Percentiles rank a stretch among this genome's conserved stretches.
phyloP scores from a whole-genome alignment of 2,888 invertebrate genomes.

The Invenusta paracnida region DNA sequence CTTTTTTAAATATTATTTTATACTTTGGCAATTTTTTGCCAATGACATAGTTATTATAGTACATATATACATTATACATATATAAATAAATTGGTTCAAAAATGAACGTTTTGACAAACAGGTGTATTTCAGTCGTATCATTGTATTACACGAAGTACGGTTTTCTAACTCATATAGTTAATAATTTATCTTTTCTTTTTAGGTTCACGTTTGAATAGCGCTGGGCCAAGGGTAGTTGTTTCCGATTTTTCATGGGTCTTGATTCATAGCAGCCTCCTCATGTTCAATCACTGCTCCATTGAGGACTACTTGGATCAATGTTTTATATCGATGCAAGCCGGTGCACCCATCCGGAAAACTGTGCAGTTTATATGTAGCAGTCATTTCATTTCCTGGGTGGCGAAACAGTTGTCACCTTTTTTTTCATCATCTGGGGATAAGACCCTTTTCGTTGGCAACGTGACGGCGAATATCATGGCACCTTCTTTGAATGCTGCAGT shows the following conservation, averaged over 20 bases:
- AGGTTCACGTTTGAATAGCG: slow-evolving; percentile 21
- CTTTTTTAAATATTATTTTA: no score
- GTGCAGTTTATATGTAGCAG: background rate
- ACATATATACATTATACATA: no score
- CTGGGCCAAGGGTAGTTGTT: background rate
- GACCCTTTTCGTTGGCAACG: background rate
- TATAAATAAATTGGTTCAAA: no score
- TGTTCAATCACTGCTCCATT: background rate
- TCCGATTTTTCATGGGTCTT: background rate
- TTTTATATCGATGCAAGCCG: background rate
- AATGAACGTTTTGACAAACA: no score
- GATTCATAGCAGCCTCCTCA: background rate
- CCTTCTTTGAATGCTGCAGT: background rate
- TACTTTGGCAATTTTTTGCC: no score
- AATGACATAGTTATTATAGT: no score
- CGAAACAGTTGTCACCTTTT: background rate
- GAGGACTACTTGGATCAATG: background rate
- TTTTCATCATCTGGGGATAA: background rate
- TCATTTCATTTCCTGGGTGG: background rate
- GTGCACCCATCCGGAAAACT: background rate
- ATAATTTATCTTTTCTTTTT: no score
- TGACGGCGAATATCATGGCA: background rate
- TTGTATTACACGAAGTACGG: no score
- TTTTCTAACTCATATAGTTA: no score
- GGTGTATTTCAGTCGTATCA: no score